A percentile compares a stretch with the other conserved stretches of the same genome.
phyloP scores from a whole-genome alignment of 2,888 invertebrate genomes.

The Neoascia interrupta region DNA sequence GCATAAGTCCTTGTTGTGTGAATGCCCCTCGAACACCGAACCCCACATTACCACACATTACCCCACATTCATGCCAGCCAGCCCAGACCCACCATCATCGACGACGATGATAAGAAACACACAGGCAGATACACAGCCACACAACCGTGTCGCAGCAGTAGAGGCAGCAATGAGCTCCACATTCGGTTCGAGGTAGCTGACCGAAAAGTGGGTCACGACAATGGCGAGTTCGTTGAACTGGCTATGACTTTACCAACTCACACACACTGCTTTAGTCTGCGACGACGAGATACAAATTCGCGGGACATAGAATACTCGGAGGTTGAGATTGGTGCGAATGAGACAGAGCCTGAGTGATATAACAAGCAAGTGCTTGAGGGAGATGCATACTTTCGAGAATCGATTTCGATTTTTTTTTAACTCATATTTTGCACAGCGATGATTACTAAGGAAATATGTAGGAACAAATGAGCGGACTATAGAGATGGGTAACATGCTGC shows the following conservation, averaged over 20 bases:
- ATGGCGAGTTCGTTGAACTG: slow-evolving; percentile 80
- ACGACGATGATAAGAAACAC: slow-evolving; percentile 48
- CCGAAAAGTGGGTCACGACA: slow-evolving; percentile 80
- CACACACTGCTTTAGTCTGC: slow-evolving; percentile 25
- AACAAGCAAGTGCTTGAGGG: slow-evolving; percentile 16
- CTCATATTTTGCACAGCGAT: slow-evolving; percentile 52
- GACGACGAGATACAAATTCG: slow-evolving; percentile 68
- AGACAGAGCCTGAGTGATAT: slow-evolving; percentile 35
- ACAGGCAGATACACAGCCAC: slow-evolving; percentile 6
- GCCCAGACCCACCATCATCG: slow-evolving; percentile 23
- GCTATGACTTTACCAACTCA: slow-evolving; percentile 73
- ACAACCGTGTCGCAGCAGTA: slow-evolving; percentile 25
- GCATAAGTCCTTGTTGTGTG: slow-evolving; percentile 46
- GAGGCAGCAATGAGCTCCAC: slow-evolving; percentile 76
- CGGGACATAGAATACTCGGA: slow-evolving; percentile 71
- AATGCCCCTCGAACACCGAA: background rate
- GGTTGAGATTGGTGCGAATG: slow-evolving; percentile 21
- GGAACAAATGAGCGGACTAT: slow-evolving; percentile 34
- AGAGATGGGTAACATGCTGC: no score
- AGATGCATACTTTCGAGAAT: slow-evolving; percentile 60
- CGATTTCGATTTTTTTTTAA: slow-evolving; percentile 59
- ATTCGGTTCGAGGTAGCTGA: slow-evolving; percentile 79
- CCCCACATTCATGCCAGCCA: slow-evolving; percentile 20
- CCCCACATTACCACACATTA: background rate
- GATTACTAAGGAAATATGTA: slow-evolving; percentile 61